Evolutionary conservation across 2,113 vertebrate genomes (phyloP).

Genomic region (Nanorana parkeri): DNA sequence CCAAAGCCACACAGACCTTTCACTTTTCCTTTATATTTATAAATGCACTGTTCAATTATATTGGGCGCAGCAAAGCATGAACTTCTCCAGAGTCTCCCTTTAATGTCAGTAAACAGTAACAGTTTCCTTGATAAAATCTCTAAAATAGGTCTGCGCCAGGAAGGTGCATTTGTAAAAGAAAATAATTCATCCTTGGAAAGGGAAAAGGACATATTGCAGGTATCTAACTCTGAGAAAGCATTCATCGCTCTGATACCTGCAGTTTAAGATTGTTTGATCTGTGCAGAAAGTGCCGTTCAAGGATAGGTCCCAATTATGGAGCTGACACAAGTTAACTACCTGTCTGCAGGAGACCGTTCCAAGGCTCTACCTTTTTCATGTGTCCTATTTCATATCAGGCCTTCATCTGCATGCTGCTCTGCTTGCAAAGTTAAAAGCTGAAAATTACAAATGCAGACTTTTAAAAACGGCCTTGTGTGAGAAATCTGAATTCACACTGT

Average conservation of each 20-base stretch:
- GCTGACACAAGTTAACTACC: background rate
- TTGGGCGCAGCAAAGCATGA: too few relatives aligned
- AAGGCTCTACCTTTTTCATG: background rate
- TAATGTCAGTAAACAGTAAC: too few relatives aligned
- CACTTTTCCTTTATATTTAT: too few relatives aligned
- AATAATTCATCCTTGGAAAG: background rate
- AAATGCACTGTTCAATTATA: too few relatives aligned
- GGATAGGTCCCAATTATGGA: background rate
- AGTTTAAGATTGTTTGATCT: background rate
- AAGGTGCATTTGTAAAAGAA: too few relatives aligned
- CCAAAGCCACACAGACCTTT: too few relatives aligned
- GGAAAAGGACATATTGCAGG: background rate
- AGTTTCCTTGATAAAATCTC: too few relatives aligned
- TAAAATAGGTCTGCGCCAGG: too few relatives aligned
- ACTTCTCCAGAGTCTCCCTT: too few relatives aligned
- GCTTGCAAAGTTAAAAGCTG: background rate
- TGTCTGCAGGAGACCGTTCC: background rate
- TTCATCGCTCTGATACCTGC: background rate
- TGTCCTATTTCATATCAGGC: background rate
- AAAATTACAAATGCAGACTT: background rate
- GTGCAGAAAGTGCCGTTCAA: background rate
- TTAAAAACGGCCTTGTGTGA: constrained; percentile 3
- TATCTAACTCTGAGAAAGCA: background rate
- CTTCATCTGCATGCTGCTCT: constrained; percentile 1
- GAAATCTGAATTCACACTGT: constrained; percentile 4